Percentiles rank a stretch among this genome's conserved stretches.
phyloP scores from a whole-genome alignment of 2,797 vertebrate species.

The Stomatorhinus walkeri region DNA sequence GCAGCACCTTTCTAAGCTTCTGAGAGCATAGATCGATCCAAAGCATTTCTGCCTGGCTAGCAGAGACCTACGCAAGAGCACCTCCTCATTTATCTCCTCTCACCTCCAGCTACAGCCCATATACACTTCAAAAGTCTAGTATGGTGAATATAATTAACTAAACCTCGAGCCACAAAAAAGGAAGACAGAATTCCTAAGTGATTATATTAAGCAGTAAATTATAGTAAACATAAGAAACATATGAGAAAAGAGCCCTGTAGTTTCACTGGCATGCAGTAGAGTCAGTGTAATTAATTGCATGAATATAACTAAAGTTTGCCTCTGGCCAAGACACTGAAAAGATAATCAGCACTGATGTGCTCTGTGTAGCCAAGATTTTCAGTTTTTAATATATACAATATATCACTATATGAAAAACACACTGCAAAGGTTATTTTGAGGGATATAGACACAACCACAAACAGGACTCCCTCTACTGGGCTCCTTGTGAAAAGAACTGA shows the following conservation, averaged over 20 bases:
- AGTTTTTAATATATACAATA: not conserved
- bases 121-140: not conserved
- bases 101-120: not conserved
- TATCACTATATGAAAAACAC: not conserved
- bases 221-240: not conserved
- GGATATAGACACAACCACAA: not conserved
- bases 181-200: not conserved
- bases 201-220: conserved; percentile 11
- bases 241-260: not conserved
- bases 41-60: not conserved
- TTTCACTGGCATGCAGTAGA: not conserved
- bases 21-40: not conserved
- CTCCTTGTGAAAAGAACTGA: not conserved
- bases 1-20: not conserved
- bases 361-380: not conserved
- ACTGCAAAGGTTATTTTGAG: not conserved
- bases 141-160: not conserved
- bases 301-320: not conserved
- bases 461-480: not conserved
- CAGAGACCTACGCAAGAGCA: not conserved
- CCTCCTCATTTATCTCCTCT: not conserved
- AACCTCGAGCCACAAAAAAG: not conserved
- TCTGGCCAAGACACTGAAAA: not conserved
- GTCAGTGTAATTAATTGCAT: not conserved
- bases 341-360: not conserved